Conservation (phyloP, 1,140 invertebrate species). For the Leptinotarsa defecta region DNA sequence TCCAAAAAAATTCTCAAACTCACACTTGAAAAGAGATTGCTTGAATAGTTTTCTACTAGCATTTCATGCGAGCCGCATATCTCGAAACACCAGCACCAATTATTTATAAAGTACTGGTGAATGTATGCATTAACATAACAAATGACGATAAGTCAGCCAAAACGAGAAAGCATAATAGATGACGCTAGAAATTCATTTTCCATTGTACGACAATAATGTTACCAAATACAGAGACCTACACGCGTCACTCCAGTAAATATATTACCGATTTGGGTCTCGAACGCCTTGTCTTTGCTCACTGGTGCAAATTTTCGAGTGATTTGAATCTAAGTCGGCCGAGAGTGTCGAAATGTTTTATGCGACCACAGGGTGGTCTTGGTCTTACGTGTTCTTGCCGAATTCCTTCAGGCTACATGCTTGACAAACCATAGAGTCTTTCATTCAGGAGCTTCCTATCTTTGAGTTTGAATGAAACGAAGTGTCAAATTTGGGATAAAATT, state of each 20-base stretch:
- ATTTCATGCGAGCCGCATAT: background rate
- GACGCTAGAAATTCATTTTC: slow-evolving; percentile 23
- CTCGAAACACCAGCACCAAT: background rate
- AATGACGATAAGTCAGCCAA: slow-evolving; percentile 35
- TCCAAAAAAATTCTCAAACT: too few species aligned
- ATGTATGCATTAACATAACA: slow-evolving; percentile 40
- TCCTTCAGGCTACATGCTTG: too few species aligned
- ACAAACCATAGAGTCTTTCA: too few species aligned
- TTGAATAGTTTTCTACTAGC: too few species aligned
- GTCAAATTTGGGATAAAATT: too few species aligned
- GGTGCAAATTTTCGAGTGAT: background rate
- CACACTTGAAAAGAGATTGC: too few species aligned
- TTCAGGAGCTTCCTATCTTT: too few species aligned
- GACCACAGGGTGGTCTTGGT: background rate
- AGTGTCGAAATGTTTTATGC: background rate
- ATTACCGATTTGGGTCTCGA: slow-evolving; percentile 1
- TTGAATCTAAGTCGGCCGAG: background rate
- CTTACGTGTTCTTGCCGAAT: too few species aligned
- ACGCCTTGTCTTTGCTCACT: background rate
- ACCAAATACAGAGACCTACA: background rate
- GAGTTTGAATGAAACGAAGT: too few species aligned
- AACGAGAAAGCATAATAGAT: slow-evolving; percentile 41
- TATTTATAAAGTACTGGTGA: slow-evolving; percentile 33
- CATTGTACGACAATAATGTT: slow-evolving; percentile 12
- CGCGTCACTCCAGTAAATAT: background rate